These are phyloP conservation scores for Drosophila gaucha DNA, from an alignment of 2,888 invertebrate species.

Conservation along the genomic window DNA sequence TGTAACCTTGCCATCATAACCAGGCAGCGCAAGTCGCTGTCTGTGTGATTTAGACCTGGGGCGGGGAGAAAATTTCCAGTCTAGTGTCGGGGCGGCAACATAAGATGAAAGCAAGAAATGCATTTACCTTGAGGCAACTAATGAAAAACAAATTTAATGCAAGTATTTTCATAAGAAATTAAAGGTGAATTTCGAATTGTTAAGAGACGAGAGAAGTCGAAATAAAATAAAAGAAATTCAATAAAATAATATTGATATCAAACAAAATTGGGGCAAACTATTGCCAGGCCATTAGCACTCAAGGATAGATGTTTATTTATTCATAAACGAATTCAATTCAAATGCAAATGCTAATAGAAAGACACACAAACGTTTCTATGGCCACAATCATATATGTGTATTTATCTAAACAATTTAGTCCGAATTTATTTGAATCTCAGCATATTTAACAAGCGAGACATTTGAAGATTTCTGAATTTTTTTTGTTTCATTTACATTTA, in stretches of 20 bases:
- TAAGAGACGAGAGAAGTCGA: too few relatives aligned
- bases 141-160: not conserved
- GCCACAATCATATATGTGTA: constrained; percentile 32
- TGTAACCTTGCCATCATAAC: constrained; percentile 39
- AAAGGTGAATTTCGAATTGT: too few relatives aligned
- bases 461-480: constrained; percentile 23
- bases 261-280: constrained; percentile 59
- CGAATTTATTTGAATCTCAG: constrained; percentile 29
- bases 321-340: not conserved
- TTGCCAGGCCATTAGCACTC: not conserved
- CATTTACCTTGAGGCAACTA: not conserved
- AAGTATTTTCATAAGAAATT: too few relatives aligned
- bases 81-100: constrained; percentile 38
- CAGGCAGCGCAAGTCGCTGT: constrained; percentile 46
- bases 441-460: constrained; percentile 56
- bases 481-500: constrained; percentile 17
- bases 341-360: not conserved
- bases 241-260: constrained; percentile 62
- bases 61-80: constrained; percentile 37
- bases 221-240: constrained; percentile 7
- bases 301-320: not conserved
- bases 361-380: constrained; percentile 18
- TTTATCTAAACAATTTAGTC: constrained; percentile 43
- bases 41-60: constrained; percentile 48
- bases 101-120: constrained; percentile 1